Conservation (phyloP, 2,888 invertebrate genomes). For the Eubasilissa splendida region DNA sequence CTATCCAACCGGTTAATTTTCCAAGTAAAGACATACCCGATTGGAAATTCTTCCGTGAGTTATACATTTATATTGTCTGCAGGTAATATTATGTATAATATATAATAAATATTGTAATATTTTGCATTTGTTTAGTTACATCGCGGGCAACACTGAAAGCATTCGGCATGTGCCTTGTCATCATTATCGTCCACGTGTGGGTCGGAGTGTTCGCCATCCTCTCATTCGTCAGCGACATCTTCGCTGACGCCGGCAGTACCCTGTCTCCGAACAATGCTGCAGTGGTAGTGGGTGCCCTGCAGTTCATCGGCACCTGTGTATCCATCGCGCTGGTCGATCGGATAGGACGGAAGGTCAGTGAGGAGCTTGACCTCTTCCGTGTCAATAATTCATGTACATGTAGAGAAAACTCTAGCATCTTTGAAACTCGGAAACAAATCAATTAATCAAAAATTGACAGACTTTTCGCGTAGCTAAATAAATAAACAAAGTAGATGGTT, state of each 20-base stretch:
- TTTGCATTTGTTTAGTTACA: slow-evolving; percentile 61
- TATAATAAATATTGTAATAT: too few species aligned
- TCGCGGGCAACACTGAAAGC: slow-evolving; percentile 59
- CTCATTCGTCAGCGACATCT: slow-evolving; percentile 62
- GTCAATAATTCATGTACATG: too few species aligned
- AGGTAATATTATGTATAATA: too few species aligned
- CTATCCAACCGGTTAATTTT: background rate
- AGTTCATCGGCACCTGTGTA: slow-evolving; percentile 40
- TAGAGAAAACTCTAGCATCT: too few species aligned
- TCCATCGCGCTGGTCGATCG: slow-evolving; percentile 45
- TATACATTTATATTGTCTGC: too few species aligned
- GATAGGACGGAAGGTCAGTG: slow-evolving; percentile 48
- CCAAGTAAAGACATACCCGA: slow-evolving; percentile 5
- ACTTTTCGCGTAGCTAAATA: too few species aligned
- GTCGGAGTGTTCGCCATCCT: slow-evolving; percentile 63
- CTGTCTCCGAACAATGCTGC: slow-evolving; percentile 38
- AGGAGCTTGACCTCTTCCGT: background rate
- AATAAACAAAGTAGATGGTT: too few species aligned
- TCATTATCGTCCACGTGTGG: slow-evolving; percentile 62
- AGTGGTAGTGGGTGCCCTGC: slow-evolving; percentile 40
- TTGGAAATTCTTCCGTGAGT: slow-evolving; percentile 32
- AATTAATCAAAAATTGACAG: too few species aligned
- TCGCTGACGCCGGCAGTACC: slow-evolving; percentile 42
- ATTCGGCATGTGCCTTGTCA: slow-evolving; percentile 60
- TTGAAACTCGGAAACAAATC: too few species aligned